Evolutionary conservation across 2,113 vertebrate species (phyloP).

Genomic region (Melospiza georgiana): DNA sequence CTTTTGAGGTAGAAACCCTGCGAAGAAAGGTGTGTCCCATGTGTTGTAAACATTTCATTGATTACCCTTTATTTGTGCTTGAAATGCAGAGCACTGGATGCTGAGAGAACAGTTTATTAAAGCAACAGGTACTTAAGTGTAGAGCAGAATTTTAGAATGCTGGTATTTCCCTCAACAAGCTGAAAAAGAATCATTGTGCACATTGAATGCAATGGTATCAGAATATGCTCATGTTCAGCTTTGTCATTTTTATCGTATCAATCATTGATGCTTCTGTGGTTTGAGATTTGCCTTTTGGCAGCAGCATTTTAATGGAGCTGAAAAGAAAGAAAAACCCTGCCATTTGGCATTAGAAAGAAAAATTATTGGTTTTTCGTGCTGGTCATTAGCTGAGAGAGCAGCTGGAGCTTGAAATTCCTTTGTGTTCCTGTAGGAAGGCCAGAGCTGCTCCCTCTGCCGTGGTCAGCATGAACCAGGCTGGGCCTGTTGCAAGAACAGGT

Average conservation of each 20-base stretch:
- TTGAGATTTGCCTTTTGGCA: not conserved
- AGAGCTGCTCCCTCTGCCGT: not conserved
- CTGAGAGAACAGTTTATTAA: not conserved
- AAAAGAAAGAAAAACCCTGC: not conserved
- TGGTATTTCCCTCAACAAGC: not conserved
- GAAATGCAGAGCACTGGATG: not conserved
- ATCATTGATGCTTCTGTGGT: not conserved
- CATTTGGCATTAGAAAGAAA: not conserved
- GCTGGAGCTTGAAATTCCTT: not conserved
- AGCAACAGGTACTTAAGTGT: not conserved
- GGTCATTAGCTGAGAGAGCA: not conserved
- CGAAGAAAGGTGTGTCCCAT: not conserved
- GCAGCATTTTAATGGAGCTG: not conserved
- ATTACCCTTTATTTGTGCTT: not conserved
- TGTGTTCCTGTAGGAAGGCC: not conserved
- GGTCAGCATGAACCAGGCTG: not conserved
- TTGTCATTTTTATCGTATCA: not conserved
- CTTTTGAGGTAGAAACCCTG: not conserved
- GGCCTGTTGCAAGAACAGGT: not conserved
- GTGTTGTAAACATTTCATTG: fast-evolving
- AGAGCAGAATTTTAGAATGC: not conserved
- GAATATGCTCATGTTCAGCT: not conserved
- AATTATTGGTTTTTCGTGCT: not conserved
- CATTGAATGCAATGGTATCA: not conserved
- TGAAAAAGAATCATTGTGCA: not conserved